Evolutionary conservation across 2,113 vertebrate genomes (phyloP).

Genomic region (Brevimyrus niger): DNA sequence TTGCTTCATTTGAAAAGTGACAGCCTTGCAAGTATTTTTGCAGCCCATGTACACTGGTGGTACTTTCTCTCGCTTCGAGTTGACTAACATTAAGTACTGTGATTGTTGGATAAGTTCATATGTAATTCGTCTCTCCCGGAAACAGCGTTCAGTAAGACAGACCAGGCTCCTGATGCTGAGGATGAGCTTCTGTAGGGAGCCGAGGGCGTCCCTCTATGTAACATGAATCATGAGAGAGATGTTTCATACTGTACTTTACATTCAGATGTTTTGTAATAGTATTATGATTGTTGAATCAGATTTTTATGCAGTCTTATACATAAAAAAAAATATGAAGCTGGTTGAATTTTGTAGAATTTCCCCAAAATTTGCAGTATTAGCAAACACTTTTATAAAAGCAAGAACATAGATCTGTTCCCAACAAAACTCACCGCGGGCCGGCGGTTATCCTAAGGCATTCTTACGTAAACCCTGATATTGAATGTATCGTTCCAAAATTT

Average conservation of each 20-base stretch:
- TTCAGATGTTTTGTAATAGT: constrained; percentile 48
- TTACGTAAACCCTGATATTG: constrained; percentile 59
- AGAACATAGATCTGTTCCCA: not conserved
- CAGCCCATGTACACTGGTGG: not conserved
- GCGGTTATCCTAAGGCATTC: constrained; percentile 37
- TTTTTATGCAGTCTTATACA: constrained; percentile 61
- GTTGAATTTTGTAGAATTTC: constrained; percentile 48
- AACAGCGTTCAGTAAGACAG: not conserved
- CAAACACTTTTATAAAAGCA: not conserved
- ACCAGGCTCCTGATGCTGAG: not conserved
- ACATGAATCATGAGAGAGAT: constrained; percentile 15
- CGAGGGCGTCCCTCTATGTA: constrained; percentile 32
- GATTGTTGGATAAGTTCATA: not conserved
- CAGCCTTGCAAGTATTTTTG: not conserved
- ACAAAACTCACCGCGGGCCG: not conserved
- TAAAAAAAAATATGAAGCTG: constrained; percentile 42
- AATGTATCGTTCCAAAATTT: constrained; percentile 64
- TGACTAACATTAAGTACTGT: not conserved
- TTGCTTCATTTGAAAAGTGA: not conserved
- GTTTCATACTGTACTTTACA: constrained; percentile 53
- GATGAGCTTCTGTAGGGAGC: not conserved
- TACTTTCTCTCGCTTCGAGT: not conserved
- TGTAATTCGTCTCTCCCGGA: not conserved
- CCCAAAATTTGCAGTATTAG: constrained; percentile 15
- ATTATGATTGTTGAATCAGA: constrained; percentile 42